These are phyloP conservation scores for Ceyx melanurus DNA, from an alignment of 2,113 vertebrate genomes.

Conservation along the genomic window DNA sequence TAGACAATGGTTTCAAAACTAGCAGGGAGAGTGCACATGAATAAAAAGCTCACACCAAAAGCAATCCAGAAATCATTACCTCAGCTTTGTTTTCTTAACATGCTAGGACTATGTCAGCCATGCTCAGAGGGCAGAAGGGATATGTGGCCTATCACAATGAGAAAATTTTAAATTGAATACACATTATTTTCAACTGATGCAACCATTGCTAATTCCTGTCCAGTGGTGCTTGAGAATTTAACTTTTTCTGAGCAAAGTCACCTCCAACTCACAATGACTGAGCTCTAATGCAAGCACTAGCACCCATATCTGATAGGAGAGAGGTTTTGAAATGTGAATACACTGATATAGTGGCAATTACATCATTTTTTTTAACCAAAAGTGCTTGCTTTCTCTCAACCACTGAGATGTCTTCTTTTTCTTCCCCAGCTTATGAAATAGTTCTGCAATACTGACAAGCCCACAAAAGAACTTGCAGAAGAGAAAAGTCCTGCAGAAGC, in stretches of 20 bases:
- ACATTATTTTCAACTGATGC: background rate
- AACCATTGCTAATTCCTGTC: background rate
- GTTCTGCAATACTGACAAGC: conserved; percentile 31
- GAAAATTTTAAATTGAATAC: background rate
- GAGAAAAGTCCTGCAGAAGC: background rate
- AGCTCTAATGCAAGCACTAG: background rate
- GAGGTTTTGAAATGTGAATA: conserved; percentile 21
- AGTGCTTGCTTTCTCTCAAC: background rate
- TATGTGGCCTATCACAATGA: background rate
- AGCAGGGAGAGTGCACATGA: background rate
- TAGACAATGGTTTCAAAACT: background rate
- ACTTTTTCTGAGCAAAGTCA: conserved; percentile 9
- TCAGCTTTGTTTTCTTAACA: background rate
- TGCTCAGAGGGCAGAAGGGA: background rate
- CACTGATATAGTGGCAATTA: background rate
- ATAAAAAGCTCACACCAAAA: background rate
- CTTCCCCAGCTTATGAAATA: background rate
- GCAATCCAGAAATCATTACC: background rate
- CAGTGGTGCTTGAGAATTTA: background rate
- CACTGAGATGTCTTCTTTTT: background rate
- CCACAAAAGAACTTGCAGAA: background rate
- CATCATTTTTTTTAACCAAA: background rate
- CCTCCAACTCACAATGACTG: conserved; percentile 5
- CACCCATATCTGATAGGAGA: conserved; percentile 5
- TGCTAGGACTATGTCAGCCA: background rate